These are phyloP conservation scores for Tanytarsus gracilentus DNA, from an alignment of 2,888 invertebrate genomes.

Conservation along the genomic window DNA sequence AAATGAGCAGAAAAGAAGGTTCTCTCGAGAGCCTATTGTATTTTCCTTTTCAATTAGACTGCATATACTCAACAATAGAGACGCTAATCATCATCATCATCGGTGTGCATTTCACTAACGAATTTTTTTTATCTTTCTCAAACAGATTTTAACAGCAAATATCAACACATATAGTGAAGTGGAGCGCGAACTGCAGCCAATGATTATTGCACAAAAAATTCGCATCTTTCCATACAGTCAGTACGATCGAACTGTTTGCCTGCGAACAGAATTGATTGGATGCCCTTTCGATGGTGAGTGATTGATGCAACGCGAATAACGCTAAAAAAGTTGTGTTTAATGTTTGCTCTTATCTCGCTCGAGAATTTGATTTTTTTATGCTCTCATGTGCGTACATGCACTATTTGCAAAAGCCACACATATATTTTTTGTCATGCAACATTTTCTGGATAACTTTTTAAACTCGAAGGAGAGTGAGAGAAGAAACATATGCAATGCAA, in stretches of 20 bases:
- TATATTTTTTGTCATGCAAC: not conserved
- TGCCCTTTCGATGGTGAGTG: slow-evolving; percentile 69
- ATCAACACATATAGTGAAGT: slow-evolving; percentile 69
- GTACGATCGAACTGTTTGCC: slow-evolving; percentile 68
- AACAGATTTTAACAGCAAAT: slow-evolving; percentile 69
- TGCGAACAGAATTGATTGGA: slow-evolving; percentile 72
- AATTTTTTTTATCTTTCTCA: slow-evolving; percentile 35
- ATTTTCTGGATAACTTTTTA: not conserved
- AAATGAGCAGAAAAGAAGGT: too few species aligned
- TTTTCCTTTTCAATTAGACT: not conserved
- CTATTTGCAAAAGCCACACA: not conserved
- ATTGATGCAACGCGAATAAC: not conserved
- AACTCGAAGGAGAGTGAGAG: slow-evolving; percentile 15
- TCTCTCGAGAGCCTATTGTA: too few species aligned
- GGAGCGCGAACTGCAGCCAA: slow-evolving; percentile 62
- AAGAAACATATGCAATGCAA: slow-evolving; percentile 20
- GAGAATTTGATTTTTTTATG: not conserved
- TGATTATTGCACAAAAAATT: slow-evolving; percentile 64
- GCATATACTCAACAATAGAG: slow-evolving; percentile 4
- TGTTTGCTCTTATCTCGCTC: not conserved
- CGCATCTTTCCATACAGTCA: slow-evolving; percentile 72
- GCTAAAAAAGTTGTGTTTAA: not conserved
- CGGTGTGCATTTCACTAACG: not conserved
- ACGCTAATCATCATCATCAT: slow-evolving; percentile 12
- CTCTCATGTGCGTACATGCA: not conserved